phyloP scores from a whole-genome alignment of 2,113 vertebrate species.

The Picathartes gymnocephalus region DNA sequence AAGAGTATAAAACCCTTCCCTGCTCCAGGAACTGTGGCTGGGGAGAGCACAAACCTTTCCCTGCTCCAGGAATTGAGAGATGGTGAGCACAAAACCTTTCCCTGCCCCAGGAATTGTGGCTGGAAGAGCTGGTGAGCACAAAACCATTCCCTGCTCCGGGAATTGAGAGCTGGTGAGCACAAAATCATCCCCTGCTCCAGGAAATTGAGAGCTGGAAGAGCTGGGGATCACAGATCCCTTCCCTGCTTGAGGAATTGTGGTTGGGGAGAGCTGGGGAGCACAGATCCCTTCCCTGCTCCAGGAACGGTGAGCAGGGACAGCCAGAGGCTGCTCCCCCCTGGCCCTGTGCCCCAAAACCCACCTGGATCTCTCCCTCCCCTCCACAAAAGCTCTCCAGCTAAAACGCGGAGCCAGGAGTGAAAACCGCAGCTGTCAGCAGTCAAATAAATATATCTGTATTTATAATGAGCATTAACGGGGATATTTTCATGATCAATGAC shows the following conservation, averaged over 20 bases:
- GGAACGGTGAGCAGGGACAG: background rate
- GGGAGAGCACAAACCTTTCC: background rate
- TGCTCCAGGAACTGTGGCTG: too few relatives aligned
- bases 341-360: background rate
- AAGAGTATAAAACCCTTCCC: too few relatives aligned
- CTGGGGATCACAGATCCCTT: too few relatives aligned
- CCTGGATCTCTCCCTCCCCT: background rate
- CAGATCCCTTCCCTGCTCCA: background rate
- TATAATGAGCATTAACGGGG: rapidly evolving
- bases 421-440: background rate
- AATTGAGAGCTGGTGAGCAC: background rate
- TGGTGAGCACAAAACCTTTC: too few relatives aligned
- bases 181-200: background rate
- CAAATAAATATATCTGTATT: rapidly evolving
- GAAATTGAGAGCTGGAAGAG: too few relatives aligned
- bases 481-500: background rate
- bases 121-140: rapidly evolving
- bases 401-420: rapidly evolving
- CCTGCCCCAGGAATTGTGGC: background rate
- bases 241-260: too few relatives aligned
- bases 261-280: too few relatives aligned
- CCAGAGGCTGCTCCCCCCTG: background rate
- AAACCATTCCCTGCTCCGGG: background rate
- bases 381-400: rapidly evolving
- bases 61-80: background rate